A percentile compares a stretch with the other conserved stretches of the same genome.
Conservation (phyloP, 1,140 invertebrate genomes). For the Cyphomyrmex costatus region DNA sequence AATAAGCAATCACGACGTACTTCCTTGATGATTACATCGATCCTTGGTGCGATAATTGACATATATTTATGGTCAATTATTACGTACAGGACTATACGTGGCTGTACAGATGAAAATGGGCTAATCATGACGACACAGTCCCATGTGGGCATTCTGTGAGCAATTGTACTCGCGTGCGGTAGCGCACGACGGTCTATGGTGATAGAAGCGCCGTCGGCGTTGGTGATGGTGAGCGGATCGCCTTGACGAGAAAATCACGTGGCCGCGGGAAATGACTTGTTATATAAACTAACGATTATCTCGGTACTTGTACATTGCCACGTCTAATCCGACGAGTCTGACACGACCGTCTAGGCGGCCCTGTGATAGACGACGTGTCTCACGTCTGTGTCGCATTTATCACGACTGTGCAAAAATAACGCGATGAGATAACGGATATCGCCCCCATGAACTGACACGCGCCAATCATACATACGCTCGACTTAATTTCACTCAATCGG, state of each 20-base stretch:
- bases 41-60: constrained; percentile 43
- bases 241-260: constrained; percentile 86
- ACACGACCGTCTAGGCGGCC: constrained; percentile 27
- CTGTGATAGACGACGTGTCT: constrained; percentile 12
- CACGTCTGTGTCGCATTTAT: constrained; percentile 48
- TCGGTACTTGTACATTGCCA: constrained; percentile 67
- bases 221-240: constrained; percentile 83
- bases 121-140: constrained; percentile 28
- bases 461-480: background rate
- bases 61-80: constrained; percentile 27
- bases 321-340: constrained; percentile 70
- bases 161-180: constrained; percentile 53
- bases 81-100: too few species aligned
- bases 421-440: constrained; percentile 67
- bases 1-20: constrained; percentile 15
- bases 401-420: constrained; percentile 40
- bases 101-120: constrained; percentile 49
- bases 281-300: constrained; percentile 86
- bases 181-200: constrained; percentile 69
- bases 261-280: constrained; percentile 86
- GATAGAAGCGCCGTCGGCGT: constrained; percentile 65
- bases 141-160: constrained; percentile 7
- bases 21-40: constrained; percentile 37
- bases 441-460: constrained; percentile 52
- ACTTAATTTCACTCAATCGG: constrained; percentile 54